Base-by-base conservation (phyloP, 2,797 vertebrate genomes). In the Nannoperca australis region DNA sequence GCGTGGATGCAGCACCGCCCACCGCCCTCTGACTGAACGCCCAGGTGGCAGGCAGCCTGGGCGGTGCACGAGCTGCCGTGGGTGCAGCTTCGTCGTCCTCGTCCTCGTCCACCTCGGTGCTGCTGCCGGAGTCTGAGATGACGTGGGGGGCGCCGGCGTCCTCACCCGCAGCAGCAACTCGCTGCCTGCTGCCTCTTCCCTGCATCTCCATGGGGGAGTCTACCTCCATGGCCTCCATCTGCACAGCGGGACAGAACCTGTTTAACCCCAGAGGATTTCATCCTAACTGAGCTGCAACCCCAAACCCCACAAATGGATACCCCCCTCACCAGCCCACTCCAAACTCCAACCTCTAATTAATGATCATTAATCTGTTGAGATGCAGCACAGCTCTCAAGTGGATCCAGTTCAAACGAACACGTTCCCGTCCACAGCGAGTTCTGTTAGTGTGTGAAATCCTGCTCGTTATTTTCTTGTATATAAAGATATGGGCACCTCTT, bases 161-260 rank as follows among this genome's bases (percentile, higher is more conserved):
- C 7, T 15, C 73, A 3, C 62, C 56, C n/a, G 73, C 42, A n/a
- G 54, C 55, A 3, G 49, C 69, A 1, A 14, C 81, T 0, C 22
- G 44, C 32, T 32, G 66, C 12, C 27, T 15, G 17, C 76, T 27
- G 12, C 44, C 50, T 42, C 50, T 51, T 18, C 50, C 84, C 0
- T 20, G 65, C 0, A 89, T 1, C 40, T 66, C 90, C 0, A 85
- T n/a, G 0, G 92, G 92, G 22, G 95, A 71, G 66, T 97, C 96
- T 30, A 95, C 93, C 65, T 98, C 97, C 97, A 99, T 97, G 34
- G 95, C 94, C 89, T 98, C 97, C 94, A 95, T 94, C 90, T 90
- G 78, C 14, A 66, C n/a, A 17, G 30, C 89, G 14, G 15, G 5
- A 20, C 0, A n/a, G 2, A 20, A 36, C 11, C 20, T 0, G 47